Evolutionary conservation across 1,140 invertebrate genomes (phyloP), one percentile per base, ranked within the genome.

Genomic region (Rhyacophila brunnea): DNA sequence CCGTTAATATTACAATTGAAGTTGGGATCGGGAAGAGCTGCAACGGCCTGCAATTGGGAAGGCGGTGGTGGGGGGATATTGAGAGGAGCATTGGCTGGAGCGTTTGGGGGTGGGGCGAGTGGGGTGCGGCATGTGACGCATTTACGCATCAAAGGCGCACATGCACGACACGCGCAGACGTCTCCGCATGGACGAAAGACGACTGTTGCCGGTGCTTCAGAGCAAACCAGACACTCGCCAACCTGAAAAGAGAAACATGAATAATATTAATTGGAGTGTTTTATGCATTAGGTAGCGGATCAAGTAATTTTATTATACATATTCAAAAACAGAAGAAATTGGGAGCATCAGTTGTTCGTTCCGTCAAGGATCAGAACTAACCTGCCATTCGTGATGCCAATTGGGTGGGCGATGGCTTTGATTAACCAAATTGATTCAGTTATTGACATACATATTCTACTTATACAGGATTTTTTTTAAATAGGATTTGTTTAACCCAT

Each of bases 171-270:
- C 19, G 92, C 93, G 74, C 91, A 92, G 87, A 97, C 94, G 76
- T 98, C 95, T 50, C 91, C 89, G 78, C 95, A 98, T 2, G 95
- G 95, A 64, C 90, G 89, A 79, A 97, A 96, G 63, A 96, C 81
- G 36, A 96, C 88, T 4, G 90, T 87, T 1, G 95, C 92, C 68
- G 92, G 89, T 69, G 92, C 91, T 74, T 96, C 93, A 7, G 94
- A 96, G 71, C 96, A 98, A 4, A 98, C 94, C 36, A 96, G 81
- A 77, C 95, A 98, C 77, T 98, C 95, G 73, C 96, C 92, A 73
- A 98, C 93, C 87, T 94, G 78, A 65, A 79, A 78, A 19, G 10
- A n/a, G n/a, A n/a, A n/a, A n/a, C n/a, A n/a, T n/a, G n/a, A n/a
- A n/a, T n/a, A n/a, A n/a, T n/a, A n/a, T n/a, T n/a, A n/a, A n/a